These are phyloP conservation scores for Hormaphis cornu DNA, from an alignment of 1,140 invertebrate species.

Conservation along the genomic window DNA sequence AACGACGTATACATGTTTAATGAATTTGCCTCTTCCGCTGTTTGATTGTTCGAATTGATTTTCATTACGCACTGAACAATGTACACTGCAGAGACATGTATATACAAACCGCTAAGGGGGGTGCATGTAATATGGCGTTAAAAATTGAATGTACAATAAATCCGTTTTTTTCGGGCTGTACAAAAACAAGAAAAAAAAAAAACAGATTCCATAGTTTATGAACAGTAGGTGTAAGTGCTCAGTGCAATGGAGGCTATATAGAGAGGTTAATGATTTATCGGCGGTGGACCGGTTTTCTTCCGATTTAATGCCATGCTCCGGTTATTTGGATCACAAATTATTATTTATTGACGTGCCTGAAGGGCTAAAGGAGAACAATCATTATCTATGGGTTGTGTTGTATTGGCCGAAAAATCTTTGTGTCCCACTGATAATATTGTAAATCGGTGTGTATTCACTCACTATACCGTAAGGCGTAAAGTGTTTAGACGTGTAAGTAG, in stretches of 20 bases:
- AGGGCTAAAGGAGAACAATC: background rate
- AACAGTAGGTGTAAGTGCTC: conserved; percentile 19
- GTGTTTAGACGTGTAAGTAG: no score
- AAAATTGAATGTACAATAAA: conserved; percentile 21
- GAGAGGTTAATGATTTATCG: conserved; percentile 14
- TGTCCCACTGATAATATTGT: conserved; percentile 11
- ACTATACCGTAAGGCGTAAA: no score
- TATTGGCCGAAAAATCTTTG: background rate
- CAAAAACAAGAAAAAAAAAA: background rate
- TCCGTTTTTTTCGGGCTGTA: background rate
- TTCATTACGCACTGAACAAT: background rate
- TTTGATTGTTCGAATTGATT: no score
- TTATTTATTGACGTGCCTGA: conserved; percentile 15
- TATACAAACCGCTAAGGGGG: background rate
- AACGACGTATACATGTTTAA: no score
- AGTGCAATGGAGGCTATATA: no score
- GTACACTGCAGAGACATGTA: background rate
- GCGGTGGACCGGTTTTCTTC: conserved; percentile 4
- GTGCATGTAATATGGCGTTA: background rate
- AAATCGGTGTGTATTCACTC: background rate
- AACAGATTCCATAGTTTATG: background rate
- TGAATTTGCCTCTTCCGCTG: no score
- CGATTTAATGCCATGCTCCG: background rate
- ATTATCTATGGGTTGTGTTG: background rate
- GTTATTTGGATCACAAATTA: conserved; percentile 23